Conservation (phyloP, 2,113 vertebrate genomes). For the Hiodon alosoides region DNA sequence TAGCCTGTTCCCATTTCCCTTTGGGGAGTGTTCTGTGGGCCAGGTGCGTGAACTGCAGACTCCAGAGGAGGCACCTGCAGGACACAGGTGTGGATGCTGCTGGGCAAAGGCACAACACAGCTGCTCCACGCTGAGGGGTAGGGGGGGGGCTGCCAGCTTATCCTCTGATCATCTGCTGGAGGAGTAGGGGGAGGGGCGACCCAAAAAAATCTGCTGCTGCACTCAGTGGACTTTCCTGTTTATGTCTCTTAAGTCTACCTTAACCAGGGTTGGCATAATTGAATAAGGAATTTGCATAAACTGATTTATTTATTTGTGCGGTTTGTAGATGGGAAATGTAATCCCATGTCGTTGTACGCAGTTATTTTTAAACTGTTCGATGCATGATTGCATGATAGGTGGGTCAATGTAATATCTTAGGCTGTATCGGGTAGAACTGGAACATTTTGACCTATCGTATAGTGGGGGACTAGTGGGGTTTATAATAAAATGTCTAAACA, state of each 20-base stretch:
- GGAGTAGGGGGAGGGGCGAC: slow-evolving; percentile 18
- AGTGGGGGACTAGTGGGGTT: too few relatives aligned
- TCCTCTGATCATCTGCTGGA: slow-evolving; percentile 41
- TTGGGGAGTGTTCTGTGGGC: slow-evolving; percentile 36
- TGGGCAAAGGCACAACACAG: slow-evolving; percentile 63
- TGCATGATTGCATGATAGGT: too few relatives aligned
- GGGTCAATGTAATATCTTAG: too few relatives aligned
- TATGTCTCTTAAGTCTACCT: neutral
- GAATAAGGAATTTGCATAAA: too few relatives aligned
- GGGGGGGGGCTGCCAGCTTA: slow-evolving; percentile 28
- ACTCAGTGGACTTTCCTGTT: neutral
- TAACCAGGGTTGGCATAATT: too few relatives aligned
- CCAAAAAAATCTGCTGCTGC: neutral
- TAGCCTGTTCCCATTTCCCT: neutral
- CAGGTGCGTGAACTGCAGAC: slow-evolving; percentile 57
- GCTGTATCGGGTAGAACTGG: too few relatives aligned
- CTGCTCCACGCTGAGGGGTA: slow-evolving; percentile 47
- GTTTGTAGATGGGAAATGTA: too few relatives aligned
- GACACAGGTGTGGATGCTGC: slow-evolving; percentile 62
- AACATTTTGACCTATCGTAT: too few relatives aligned
- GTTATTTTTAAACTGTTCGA: too few relatives aligned
- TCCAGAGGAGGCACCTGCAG: slow-evolving; percentile 66
- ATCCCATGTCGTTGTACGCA: too few relatives aligned
- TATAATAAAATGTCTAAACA: too few relatives aligned
- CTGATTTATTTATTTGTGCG: too few relatives aligned